Evolutionary conservation across 1,140 invertebrate species (phyloP).

Genomic region (Bilobella aurantiaca): DNA sequence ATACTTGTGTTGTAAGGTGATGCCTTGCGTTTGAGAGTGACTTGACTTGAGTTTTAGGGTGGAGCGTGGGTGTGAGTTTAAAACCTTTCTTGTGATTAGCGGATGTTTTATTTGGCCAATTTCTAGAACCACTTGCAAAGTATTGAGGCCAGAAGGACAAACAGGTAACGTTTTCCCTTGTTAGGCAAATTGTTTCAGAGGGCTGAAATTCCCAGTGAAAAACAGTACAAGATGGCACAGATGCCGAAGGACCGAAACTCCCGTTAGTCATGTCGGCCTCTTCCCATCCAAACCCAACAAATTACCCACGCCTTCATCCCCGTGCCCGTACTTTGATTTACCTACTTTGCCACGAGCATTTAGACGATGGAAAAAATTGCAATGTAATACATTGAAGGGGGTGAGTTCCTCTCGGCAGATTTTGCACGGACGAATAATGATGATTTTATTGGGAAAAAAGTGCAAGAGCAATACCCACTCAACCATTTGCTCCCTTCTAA

Average conservation of each 20-base stretch:
- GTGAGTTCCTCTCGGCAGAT: no score
- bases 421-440: neutral
- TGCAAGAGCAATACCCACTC: no score
- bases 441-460: neutral
- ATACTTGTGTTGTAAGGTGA: neutral
- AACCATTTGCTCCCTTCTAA: no score
- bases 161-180: neutral
- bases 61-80: neutral
- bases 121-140: neutral
- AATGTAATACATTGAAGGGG: no score
- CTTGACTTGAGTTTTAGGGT: no score
- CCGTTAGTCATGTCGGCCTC: neutral
- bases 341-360: no score
- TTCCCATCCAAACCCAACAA: neutral
- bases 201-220: neutral
- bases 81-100: neutral
- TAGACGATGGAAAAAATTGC: no score
- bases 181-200: neutral
- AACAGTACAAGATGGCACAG: neutral
- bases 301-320: neutral
- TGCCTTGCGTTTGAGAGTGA: no score
- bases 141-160: constrained; percentile 1
- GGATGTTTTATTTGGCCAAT: neutral
- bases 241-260: neutral
- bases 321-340: neutral